Conservation (phyloP, 92 coral and sea anemone species). For the Porites rus region DNA sequence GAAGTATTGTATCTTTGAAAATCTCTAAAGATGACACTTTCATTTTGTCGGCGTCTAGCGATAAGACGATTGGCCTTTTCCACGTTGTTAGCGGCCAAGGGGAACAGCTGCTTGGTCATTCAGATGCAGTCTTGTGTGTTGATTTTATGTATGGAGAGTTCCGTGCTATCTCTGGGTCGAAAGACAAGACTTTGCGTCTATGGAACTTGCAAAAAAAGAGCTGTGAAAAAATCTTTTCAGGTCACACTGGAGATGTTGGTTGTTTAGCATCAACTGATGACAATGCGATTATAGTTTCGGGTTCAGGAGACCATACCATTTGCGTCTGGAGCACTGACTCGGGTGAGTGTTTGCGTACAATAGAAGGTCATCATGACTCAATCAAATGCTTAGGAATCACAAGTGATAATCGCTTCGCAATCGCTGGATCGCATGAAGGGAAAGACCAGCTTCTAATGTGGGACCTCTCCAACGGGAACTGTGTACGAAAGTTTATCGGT, state of each 20-base stretch:
- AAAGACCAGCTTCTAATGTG: conserved; percentile 83
- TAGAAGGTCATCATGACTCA: conserved; percentile 72
- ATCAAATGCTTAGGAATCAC: conserved; percentile 77
- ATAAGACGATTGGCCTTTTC: conserved; percentile 67
- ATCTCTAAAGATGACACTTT: conserved; percentile 61
- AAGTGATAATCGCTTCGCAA: conserved; percentile 66
- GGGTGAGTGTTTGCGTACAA: conserved; percentile 54
- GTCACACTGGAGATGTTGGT: conserved; percentile 72
- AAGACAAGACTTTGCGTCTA: conserved; percentile 75
- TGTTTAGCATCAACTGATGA: conserved; percentile 76
- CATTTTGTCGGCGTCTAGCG: conserved; percentile 65
- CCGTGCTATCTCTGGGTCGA: conserved; percentile 74
- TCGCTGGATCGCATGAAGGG: conserved; percentile 89
- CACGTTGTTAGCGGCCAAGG: conserved; percentile 36
- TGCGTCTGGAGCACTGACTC: conserved; percentile 67
- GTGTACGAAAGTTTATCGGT: conserved; percentile 68
- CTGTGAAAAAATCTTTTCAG: conserved; percentile 61
- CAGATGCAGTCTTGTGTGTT: conserved; percentile 62
- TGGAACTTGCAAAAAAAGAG: conserved; percentile 66
- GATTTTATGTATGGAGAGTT: conserved; percentile 53
- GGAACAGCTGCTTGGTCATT: conserved; percentile 65
- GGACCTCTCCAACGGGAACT: conserved; percentile 69
- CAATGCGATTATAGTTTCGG: conserved; percentile 64
- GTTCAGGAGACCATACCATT: conserved; percentile 78
- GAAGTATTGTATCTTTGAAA: conserved; percentile 28